phyloP scores from a whole-genome alignment of 1,140 invertebrate species.

The Eufriesea mexicana region DNA sequence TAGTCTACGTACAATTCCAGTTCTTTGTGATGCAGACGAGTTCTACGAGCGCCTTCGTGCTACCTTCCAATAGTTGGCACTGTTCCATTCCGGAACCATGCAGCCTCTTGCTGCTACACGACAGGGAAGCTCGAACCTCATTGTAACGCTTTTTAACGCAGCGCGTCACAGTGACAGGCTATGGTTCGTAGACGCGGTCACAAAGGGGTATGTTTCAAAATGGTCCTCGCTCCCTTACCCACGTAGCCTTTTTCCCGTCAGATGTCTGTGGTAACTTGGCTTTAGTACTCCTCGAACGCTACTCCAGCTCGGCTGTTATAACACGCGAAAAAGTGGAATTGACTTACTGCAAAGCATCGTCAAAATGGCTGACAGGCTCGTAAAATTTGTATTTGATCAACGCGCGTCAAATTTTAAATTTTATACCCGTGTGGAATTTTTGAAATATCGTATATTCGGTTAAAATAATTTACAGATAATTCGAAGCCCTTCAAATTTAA shows the following conservation, averaged over 20 bases:
- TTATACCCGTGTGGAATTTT: too few relatives aligned
- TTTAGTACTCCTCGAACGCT: background rate
- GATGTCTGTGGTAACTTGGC: background rate
- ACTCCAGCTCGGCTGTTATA: background rate
- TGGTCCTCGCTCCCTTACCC: background rate
- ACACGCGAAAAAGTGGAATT: background rate
- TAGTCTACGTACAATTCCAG: background rate
- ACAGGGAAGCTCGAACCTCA: background rate
- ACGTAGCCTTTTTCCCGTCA: background rate
- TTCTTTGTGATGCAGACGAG: constrained; percentile 29
- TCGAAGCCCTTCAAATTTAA: too few relatives aligned
- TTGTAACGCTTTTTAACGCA: constrained; percentile 17
- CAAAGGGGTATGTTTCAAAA: constrained; percentile 25
- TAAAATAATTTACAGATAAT: too few relatives aligned
- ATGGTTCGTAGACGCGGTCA: background rate
- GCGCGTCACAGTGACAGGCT: background rate
- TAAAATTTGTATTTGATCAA: too few relatives aligned
- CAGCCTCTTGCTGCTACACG: background rate
- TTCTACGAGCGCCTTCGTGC: background rate
- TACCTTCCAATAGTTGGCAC: constrained; percentile 4
- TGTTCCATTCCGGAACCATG: background rate
- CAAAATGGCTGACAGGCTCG: too few relatives aligned
- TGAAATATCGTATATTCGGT: too few relatives aligned
- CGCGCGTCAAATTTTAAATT: too few relatives aligned
- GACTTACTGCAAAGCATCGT: background rate